Conservation (phyloP, 2,113 vertebrate genomes). For the Falcunculus frontatus region DNA sequence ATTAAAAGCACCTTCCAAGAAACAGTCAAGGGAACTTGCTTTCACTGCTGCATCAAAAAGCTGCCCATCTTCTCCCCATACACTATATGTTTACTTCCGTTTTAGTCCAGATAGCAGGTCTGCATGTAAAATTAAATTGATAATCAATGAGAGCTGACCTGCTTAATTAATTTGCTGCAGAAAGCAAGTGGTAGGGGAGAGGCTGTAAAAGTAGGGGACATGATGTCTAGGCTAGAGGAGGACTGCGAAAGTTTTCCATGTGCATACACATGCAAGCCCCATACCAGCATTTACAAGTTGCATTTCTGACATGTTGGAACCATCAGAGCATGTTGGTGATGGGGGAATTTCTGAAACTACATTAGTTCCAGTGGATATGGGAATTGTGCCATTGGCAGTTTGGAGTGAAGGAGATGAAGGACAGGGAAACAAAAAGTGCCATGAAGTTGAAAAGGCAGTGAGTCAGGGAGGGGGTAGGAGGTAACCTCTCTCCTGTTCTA, state of each 20-base stretch:
- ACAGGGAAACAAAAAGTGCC: not conserved
- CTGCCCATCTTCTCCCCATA: not conserved
- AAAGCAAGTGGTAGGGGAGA: not conserved
- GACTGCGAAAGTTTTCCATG: not conserved
- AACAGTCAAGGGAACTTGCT: not conserved
- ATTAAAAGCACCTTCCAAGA: constrained; percentile 30
- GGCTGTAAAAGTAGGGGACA: not conserved
- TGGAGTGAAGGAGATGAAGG: not conserved
- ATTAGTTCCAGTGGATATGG: constrained; percentile 42
- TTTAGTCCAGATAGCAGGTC: constrained; percentile 7
- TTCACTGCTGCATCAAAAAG: not conserved
- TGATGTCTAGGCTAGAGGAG: not conserved
- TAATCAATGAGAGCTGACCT: constrained; percentile 59
- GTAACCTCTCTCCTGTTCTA: not conserved
- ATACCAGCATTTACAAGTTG: not conserved
- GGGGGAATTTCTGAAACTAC: constrained; percentile 15
- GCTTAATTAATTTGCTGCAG: constrained; percentile 64
- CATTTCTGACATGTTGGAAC: constrained; percentile 5
- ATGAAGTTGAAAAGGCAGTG: not conserved
- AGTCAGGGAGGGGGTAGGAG: not conserved
- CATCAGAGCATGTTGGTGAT: not conserved
- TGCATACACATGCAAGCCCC: not conserved
- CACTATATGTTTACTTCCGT: not conserved
- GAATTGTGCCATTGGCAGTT: constrained; percentile 34
- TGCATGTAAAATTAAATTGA: constrained; percentile 39